Evolutionary conservation across 2,888 invertebrate genomes (phyloP), one percentile per base, ranked within the genome.

Genomic region (Nephrotoma appendiculata): DNA sequence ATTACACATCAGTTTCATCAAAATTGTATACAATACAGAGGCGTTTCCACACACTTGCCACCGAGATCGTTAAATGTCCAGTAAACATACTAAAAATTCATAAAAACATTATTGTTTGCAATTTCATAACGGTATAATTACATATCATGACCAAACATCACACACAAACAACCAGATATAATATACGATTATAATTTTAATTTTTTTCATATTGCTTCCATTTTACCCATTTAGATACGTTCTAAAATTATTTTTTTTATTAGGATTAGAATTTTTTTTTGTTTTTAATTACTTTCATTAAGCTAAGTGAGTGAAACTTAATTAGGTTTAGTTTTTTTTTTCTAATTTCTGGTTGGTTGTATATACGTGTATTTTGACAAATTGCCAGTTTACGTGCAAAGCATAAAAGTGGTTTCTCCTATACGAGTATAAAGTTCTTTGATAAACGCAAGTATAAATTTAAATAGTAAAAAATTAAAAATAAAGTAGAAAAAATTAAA

Each of bases 271-370:
- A n/a, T 48, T 86, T 86, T 11, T 43, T 86, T 41, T 42, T 6
- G 5, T 87, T 89, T 88, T 88, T 88, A 87, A 87, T 87, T 87
- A 88, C 88, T 88, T 89, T 89, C 89, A 88, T 89, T 89, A 88
- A 88, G 88, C 88, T 88, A 89, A 89, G 89, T 89, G 88, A 88
- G 85, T 85, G 85, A 85, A 85, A 85, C 44, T 85, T 85, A 85
- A 85, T 85, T 85, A 42, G 19, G 19, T 85, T 44, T 43, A 41
- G 71, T 83, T 87, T 85, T 71, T 71, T 71, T 31, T 71, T 71
- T 31, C 31, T 31, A 31, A 57, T 71, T 31, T 31, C 71, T 71
- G 15, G 15, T 57, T 57, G 52, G 52, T 15, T 52, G 19, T 71
- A 4, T 71, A 12, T 48, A 48, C 48, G 52, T 15, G 31, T 71